These are phyloP conservation scores for Monoplex corrugatus DNA, from an alignment of 2,888 invertebrate species.

Conservation along the genomic window DNA sequence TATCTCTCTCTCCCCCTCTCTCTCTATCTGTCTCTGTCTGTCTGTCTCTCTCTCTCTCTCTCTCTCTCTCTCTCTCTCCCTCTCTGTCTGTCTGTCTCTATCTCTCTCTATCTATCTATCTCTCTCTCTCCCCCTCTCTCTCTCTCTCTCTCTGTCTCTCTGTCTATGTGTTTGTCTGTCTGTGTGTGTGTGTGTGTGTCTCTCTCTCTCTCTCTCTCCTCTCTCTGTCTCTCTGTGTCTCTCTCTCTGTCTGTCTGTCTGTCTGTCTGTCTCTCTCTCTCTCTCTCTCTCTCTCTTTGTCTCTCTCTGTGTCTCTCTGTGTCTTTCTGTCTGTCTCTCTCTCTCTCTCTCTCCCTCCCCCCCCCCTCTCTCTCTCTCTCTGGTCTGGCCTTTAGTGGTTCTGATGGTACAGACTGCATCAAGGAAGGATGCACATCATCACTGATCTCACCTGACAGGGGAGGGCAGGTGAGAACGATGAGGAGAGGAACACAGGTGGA, in stretches of 20 bases:
- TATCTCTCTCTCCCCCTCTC: not conserved
- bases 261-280: not conserved
- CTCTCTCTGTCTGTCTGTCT: not conserved
- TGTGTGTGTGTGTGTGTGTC: not conserved
- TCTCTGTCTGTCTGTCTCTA: not conserved
- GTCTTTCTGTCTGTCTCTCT: not conserved
- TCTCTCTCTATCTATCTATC: not conserved
- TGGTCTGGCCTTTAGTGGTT: no score
- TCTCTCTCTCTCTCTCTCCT: not conserved
- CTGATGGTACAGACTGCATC: no score
- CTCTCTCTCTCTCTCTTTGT: not conserved
- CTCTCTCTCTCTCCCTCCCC: not conserved
- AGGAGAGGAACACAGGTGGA: not conserved
- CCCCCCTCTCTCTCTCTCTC: not conserved
- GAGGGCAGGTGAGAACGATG: not conserved
- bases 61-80: not conserved
- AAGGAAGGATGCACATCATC: no score
- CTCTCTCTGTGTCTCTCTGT: not conserved
- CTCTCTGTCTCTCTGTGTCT: not conserved
- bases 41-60: not conserved
- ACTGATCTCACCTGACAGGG: no score
- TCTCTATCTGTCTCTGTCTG: not conserved
- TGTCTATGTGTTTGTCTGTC: not conserved
- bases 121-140: constrained; percentile 10
- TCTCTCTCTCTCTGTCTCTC: constrained; percentile 18